Conservation (phyloP, 2,113 vertebrate genomes). For the Elaphurus davidianus region DNA sequence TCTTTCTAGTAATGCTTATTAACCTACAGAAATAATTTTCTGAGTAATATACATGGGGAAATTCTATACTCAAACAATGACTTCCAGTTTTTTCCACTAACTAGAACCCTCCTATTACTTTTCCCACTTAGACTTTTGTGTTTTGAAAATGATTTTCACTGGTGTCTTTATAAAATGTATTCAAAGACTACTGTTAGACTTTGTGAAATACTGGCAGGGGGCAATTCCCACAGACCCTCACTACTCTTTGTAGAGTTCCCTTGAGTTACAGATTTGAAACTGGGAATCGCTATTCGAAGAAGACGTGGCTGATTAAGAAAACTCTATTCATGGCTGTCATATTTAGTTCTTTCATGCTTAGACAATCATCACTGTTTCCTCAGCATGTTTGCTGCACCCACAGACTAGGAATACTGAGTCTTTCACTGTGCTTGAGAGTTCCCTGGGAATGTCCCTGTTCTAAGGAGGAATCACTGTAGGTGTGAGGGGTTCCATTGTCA, state of each 20-base stretch:
- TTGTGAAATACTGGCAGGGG: background rate
- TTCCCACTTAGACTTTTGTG: background rate
- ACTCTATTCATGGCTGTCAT: background rate
- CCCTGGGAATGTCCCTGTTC: background rate
- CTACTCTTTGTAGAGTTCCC: background rate
- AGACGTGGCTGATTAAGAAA: background rate
- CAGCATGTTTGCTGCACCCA: background rate
- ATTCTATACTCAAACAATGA: background rate
- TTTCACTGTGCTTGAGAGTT: background rate
- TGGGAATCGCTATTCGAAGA: background rate
- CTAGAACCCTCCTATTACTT: background rate
- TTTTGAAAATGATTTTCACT: conserved; percentile 22
- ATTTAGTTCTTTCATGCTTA: background rate
- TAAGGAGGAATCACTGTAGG: background rate
- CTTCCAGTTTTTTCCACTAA: background rate
- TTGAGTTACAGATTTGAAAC: background rate
- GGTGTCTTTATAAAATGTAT: background rate
- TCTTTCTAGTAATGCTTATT: background rate
- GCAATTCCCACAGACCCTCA: background rate
- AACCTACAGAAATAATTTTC: background rate
- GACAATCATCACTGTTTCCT: background rate
- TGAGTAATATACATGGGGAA: background rate
- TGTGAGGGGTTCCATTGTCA: background rate
- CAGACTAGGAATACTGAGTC: background rate
- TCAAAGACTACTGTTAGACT: background rate